Evolutionary conservation across 2,113 vertebrate species (phyloP).

Genomic region (Rana temporaria): DNA sequence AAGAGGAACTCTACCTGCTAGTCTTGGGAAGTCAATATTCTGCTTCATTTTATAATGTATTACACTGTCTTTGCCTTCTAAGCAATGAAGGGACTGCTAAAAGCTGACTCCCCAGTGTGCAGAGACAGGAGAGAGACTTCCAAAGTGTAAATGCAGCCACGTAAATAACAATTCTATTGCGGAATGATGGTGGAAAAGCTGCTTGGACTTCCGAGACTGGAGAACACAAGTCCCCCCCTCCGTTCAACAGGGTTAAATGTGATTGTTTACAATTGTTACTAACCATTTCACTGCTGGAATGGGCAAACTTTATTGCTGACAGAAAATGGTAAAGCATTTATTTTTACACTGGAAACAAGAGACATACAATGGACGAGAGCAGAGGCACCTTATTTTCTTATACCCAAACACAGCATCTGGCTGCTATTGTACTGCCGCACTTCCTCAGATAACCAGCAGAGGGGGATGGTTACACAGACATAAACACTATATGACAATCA

Average conservation of each 20-base stretch:
- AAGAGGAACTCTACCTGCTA: constrained; percentile 84
- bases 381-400: constrained; percentile 46
- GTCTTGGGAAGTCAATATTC: constrained; percentile 47
- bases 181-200: constrained; percentile 12
- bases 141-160: not conserved
- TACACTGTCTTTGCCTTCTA: not conserved
- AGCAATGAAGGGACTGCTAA: not conserved
- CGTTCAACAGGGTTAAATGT: constrained; percentile 37
- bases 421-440: constrained; percentile 2
- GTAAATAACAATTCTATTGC: not conserved
- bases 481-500: constrained; percentile 2
- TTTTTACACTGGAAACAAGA: constrained; percentile 47
- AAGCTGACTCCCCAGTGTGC: no score
- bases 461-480: constrained; percentile 1
- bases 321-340: constrained; percentile 19
- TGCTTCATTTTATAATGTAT: not conserved
- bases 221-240: not conserved
- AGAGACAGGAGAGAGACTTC: not conserved
- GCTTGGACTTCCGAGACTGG: not conserved
- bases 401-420: not conserved
- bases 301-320: not conserved
- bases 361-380: constrained; percentile 2
- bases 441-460: constrained; percentile 23
- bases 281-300: constrained; percentile 16
- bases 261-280: constrained; percentile 52